Evolutionary conservation across 2,797 vertebrate genomes (phyloP).

Genomic region (Pseudopleuronectes americanus): DNA sequence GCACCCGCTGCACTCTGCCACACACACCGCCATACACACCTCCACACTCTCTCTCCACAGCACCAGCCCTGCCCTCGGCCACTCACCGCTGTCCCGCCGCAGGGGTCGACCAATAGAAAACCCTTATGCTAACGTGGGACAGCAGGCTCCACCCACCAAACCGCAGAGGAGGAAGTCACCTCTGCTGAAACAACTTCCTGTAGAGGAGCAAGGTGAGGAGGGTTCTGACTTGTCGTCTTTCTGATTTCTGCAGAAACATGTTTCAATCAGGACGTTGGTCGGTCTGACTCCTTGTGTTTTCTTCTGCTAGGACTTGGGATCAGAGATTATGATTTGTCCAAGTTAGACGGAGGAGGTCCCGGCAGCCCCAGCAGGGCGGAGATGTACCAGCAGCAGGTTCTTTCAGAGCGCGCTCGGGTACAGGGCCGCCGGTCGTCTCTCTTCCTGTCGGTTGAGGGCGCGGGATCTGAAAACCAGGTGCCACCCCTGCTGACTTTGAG

Average conservation of each 20-base stretch:
- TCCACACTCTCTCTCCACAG: conserved; percentile 75
- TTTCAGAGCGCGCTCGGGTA: conserved; percentile 84
- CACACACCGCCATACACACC: conserved; percentile 72
- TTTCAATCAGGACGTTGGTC: background rate
- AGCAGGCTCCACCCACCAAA: conserved; percentile 88
- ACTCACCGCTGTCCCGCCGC: conserved; percentile 76
- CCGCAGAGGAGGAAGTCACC: conserved; percentile 97
- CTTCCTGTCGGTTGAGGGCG: conserved; percentile 97
- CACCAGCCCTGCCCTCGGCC: conserved; percentile 75
- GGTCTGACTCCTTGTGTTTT: background rate
- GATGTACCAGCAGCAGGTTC: conserved; percentile 87
- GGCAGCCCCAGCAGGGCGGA: conserved; percentile 90
- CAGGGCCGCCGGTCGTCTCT: conserved; percentile 92
- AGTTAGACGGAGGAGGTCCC: conserved; percentile 75
- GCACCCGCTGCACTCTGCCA: conserved; percentile 60
- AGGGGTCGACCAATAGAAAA: conserved; percentile 89
- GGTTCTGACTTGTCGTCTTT: background rate
- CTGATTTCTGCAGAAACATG: background rate
- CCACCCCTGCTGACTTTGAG: conserved; percentile 93
- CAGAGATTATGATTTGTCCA: conserved; percentile 68
- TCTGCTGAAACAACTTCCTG: conserved; percentile 95
- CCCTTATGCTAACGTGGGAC: conserved; percentile 96
- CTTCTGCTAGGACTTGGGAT: conserved; percentile 58
- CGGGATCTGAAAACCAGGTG: conserved; percentile 84
- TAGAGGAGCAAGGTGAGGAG: conserved; percentile 89